Percentiles rank a stretch among this genome's conserved stretches.
phyloP scores from a whole-genome alignment of 2,888 invertebrate genomes.

The Dione juno region DNA sequence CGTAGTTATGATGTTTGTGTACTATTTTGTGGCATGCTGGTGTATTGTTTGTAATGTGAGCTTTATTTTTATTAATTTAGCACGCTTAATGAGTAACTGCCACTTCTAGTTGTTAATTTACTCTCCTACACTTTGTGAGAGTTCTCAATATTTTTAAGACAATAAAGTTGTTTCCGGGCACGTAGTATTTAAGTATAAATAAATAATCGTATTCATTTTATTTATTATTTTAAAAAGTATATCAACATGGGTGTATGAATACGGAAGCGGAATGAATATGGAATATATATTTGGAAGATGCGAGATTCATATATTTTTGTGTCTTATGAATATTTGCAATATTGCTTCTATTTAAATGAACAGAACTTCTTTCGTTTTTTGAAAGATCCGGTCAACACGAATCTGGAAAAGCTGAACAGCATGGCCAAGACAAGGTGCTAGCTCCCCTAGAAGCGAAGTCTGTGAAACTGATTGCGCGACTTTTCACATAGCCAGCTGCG shows the following conservation, averaged over 20 bases:
- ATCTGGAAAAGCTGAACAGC: conserved; percentile 24
- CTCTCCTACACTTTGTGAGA: neutral
- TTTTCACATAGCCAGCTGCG: conserved; percentile 78
- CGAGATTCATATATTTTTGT: no score
- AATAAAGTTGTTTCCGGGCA: no score
- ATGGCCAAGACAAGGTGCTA: conserved; percentile 61
- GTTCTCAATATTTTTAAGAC: neutral
- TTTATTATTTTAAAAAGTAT: no score
- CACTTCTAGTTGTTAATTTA: conserved; percentile 14
- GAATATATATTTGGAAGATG: no score
- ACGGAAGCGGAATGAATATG: no score
- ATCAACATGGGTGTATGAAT: no score
- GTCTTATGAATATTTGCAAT: no score
- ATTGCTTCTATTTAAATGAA: no score
- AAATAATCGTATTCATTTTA: no score
- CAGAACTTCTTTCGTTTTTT: no score
- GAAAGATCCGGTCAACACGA: neutral
- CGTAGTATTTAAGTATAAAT: no score
- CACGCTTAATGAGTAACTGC: conserved; percentile 23
- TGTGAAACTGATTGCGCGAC: conserved; percentile 71
- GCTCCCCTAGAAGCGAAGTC: conserved; percentile 64
- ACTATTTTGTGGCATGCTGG: conserved; percentile 53
- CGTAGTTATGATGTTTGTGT: conserved; percentile 56
- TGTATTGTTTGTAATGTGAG: conserved; percentile 38
- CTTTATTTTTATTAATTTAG: conserved; percentile 28